Conservation (phyloP, 2,888 invertebrate genomes). For the Tinea pellionella region DNA sequence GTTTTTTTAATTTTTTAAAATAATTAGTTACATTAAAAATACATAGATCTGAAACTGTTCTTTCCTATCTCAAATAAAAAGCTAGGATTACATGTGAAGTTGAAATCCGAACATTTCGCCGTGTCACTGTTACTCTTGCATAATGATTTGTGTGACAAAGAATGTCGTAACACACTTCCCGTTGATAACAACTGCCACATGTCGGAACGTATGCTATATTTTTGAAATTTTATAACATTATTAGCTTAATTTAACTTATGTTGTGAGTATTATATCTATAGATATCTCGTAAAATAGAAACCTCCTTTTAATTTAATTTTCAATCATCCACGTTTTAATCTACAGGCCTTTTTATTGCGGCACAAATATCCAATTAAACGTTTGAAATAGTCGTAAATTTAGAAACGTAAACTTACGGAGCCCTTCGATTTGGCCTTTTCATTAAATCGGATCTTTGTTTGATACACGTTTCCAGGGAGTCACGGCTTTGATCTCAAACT, state of each 20-base stretch:
- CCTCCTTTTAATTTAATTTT: not conserved
- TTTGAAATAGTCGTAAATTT: slow-evolving; percentile 57
- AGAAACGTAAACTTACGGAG: slow-evolving; percentile 46
- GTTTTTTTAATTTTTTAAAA: too few relatives aligned
- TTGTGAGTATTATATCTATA: not conserved
- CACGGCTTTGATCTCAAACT: slow-evolving; percentile 49
- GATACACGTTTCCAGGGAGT: slow-evolving; percentile 46
- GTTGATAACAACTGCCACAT: too few relatives aligned
- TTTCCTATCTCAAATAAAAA: too few relatives aligned
- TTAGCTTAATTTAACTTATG: not conserved
- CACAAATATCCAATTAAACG: slow-evolving; percentile 60
- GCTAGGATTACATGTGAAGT: too few relatives aligned
- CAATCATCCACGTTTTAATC: slow-evolving; percentile 29
- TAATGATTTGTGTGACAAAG: too few relatives aligned
- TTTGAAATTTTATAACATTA: too few relatives aligned
- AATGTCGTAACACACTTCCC: too few relatives aligned
- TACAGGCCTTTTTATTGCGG: slow-evolving; percentile 52
- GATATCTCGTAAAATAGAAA: not conserved
- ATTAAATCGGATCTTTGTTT: slow-evolving; percentile 53
- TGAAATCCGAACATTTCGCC: too few relatives aligned
- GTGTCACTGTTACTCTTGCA: too few relatives aligned
- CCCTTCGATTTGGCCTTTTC: slow-evolving; percentile 39
- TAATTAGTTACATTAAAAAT: too few relatives aligned
- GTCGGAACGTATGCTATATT: too few relatives aligned
- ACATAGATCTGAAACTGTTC: too few relatives aligned